Conservation (phyloP, 2,888 invertebrate species). For the Ferdinandea cuprea region DNA sequence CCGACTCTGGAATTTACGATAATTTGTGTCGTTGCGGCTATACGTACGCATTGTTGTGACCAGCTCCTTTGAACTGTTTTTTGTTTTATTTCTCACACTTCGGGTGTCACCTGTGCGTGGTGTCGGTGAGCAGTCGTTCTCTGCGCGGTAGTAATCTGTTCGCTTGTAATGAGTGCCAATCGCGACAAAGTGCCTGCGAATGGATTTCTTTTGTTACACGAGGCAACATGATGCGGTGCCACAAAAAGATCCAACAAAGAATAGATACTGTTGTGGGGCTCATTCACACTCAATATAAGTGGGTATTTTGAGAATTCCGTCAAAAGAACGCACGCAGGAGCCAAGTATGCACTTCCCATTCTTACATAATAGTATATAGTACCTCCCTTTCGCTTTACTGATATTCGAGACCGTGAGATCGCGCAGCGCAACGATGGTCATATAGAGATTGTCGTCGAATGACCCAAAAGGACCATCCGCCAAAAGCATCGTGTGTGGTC, state of each 20-base stretch:
- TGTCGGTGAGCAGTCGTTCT: background rate
- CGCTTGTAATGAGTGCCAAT: constrained; percentile 62
- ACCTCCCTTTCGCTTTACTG: background rate
- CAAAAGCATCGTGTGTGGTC: constrained; percentile 74
- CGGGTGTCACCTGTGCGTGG: constrained; percentile 55
- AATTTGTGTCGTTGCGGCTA: constrained; percentile 44
- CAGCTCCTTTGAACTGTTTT: constrained; percentile 48
- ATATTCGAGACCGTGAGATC: constrained; percentile 66
- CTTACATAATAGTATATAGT: background rate
- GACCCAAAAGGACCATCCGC: constrained; percentile 69
- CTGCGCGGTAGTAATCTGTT: constrained; percentile 50
- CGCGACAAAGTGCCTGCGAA: constrained; percentile 57
- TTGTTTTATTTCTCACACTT: constrained; percentile 68
- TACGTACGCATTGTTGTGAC: constrained; percentile 37
- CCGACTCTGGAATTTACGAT: constrained; percentile 66
- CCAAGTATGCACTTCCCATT: constrained; percentile 50
- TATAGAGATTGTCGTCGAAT: constrained; percentile 33
- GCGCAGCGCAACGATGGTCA: constrained; percentile 25
- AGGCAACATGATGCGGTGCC: constrained; percentile 9
- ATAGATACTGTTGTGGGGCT: constrained; percentile 16
- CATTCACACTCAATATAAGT: constrained; percentile 18
- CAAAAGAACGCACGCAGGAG: constrained; percentile 16
- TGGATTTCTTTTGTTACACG: constrained; percentile 53
- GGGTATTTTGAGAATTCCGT: constrained; percentile 41
- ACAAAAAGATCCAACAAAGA: constrained; percentile 23